These are phyloP conservation scores for Terrapene triunguis DNA, from an alignment of 2,113 vertebrate genomes.

Conservation along the genomic window DNA sequence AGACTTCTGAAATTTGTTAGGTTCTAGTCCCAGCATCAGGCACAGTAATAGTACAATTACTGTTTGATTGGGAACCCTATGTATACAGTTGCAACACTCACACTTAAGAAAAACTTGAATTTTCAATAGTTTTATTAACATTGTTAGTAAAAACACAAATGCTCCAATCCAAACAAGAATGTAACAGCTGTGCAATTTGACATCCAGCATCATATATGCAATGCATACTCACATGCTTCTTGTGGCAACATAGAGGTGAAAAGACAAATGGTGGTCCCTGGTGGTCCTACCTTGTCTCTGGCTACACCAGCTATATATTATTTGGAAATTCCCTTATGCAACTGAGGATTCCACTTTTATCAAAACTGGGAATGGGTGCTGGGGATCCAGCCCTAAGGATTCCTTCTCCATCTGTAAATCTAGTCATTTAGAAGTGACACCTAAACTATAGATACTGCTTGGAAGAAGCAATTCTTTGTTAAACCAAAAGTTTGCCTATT, in stretches of 20 bases:
- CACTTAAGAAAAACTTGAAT: background rate
- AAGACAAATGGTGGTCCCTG: background rate
- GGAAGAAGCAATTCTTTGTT: background rate
- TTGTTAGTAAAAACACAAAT: background rate
- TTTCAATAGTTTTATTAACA: background rate
- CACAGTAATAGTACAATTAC: background rate
- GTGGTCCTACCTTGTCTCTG: background rate
- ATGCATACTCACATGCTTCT: background rate
- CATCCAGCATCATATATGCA: background rate
- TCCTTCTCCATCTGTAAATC: background rate
- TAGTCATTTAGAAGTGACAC: background rate
- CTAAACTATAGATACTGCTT: background rate
- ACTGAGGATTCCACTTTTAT: background rate
- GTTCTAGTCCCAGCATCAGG: background rate
- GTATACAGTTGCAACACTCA: background rate
- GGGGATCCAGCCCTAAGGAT: background rate
- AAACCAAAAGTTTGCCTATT: background rate
- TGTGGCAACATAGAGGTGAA: background rate
- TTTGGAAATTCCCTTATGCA: background rate
- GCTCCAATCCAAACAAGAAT: background rate
- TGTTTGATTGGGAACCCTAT: background rate
- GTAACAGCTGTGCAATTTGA: background rate
- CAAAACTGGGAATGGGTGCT: background rate
- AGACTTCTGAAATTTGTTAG: background rate
- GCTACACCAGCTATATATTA: background rate